Evolutionary conservation across 2,797 vertebrate genomes (phyloP), one percentile per base, ranked within the genome.

Genomic region (Labroides dimidiatus): DNA sequence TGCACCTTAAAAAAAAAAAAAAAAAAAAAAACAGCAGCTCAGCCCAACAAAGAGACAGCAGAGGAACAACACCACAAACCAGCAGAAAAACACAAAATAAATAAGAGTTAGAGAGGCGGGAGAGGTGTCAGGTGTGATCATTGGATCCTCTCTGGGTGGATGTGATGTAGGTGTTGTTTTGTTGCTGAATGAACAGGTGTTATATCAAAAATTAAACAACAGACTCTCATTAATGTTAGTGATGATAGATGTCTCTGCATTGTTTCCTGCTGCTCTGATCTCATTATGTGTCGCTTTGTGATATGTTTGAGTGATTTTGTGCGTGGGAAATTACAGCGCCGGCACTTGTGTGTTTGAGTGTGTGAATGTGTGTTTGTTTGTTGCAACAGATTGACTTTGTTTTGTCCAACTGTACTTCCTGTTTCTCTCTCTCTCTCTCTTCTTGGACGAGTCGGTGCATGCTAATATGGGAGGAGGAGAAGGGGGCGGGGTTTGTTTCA

Each of bases 401-500:
- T 80, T 84, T 79, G 50, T 70, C 30, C 59, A 64, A 70, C 69
- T 84, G 43, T n/a, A 91, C 83, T 89, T 93, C 89, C 91, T 92
- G 86, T 80, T 87, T 55, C 51, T 24, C 54, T 64, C 33, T 24
- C 54, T 64, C 33, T 49, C 56, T 58, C 60, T 47, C 68, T 57
- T 39, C 43, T 24, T 51, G 77, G 67, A 81, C 53, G 54, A 84
- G 75, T 64, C 62, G 37, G 68, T 82, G 72, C 81, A 84, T 84
- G 85, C 73, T 60, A 79, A 78, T 84, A 69, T 81, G 61, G 49
- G 41, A 42, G 57, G 43, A 47, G 55, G 49, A 15, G 23, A 13
- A 14, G 49, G 20, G 64, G 81, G 81, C 30, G 50, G 78, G 64
- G 78, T 60, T 67, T 73, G 14, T 30, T n/a, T 24, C 6, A 6